Conservation (phyloP, 2,113 vertebrate genomes). For the Poecile atricapillus region DNA sequence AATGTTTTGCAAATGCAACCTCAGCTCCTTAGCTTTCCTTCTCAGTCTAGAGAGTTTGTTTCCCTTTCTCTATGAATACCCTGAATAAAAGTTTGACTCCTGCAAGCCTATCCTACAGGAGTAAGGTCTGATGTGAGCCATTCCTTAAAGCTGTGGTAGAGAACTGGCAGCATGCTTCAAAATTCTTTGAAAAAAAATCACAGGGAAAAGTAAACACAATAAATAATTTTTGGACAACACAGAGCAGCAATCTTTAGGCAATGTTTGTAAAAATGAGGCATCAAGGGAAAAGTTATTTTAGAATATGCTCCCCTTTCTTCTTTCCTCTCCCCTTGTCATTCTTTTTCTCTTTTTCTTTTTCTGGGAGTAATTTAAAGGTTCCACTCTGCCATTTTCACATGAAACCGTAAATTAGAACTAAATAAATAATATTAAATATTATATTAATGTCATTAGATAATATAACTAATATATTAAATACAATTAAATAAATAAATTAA, state of each 20-base stretch:
- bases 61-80: background rate
- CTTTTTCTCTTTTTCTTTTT: too few relatives aligned
- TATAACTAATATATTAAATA: too few relatives aligned
- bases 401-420: background rate
- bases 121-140: background rate
- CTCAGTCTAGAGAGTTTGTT: background rate
- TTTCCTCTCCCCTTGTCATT: fast-evolving
- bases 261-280: background rate
- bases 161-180: background rate
- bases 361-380: background rate
- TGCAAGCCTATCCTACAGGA: background rate
- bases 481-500: too few relatives aligned
- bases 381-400: background rate
- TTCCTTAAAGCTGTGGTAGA: background rate
- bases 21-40: background rate
- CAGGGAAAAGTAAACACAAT: background rate
- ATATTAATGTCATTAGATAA: too few relatives aligned
- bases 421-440: too few relatives aligned
- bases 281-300: background rate
- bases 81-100: background rate
- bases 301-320: background rate
- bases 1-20: background rate
- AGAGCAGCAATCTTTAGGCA: background rate
- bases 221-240: background rate
- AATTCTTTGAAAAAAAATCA: background rate